Base-by-base conservation (phyloP, 2,113 vertebrate genomes). In the Rana temporaria region DNA sequence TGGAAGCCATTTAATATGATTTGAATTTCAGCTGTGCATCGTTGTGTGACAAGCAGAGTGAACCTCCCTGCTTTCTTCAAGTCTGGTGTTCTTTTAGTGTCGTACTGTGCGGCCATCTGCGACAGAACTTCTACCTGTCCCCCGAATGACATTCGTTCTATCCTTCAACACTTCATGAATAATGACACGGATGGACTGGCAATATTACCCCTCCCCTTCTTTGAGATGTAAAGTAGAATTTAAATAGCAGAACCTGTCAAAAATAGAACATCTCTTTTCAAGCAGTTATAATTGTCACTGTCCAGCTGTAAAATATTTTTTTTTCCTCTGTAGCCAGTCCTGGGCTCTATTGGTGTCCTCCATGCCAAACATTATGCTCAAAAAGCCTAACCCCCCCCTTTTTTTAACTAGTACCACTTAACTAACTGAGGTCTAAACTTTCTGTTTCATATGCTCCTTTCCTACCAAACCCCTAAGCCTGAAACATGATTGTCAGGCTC, bases 101-200 rank as follows among this genome's bases (percentile, higher is more conserved):
- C 69, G 74, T 82, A 78, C 84, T 85, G 79, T 84, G 87, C 87
- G 86, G 53, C 85, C 87, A 85, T 84, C 88, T 90, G 87, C 0
- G 0, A 82, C 84, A 84, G 78, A 89, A 79, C 80, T 63, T 81
- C 84, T 85, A 70, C 86, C 85, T 90, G 86, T 85, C 79, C 83
- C 84, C 86, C 82, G 76, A 5, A 1, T 86, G 87, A 55, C 76
- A 26, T 4, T 55, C 26, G 76, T 67, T 63, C 73, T 75, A 84
- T 82, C 53, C 67, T 59, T 84, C 69, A 34, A 34, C 76, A 63
- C 30, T 15, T 81, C 64, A 66, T 84, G 73, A 84, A 78, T 83
- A 87, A 85, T 84, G 82, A 82, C 64, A 60, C 32, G 56, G 53
- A 19, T 79, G 22, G 42, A 48, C 42, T 48, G 42, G 59, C 52